Conservation (phyloP, 2,888 invertebrate genomes). For the Apodemia zela region DNA sequence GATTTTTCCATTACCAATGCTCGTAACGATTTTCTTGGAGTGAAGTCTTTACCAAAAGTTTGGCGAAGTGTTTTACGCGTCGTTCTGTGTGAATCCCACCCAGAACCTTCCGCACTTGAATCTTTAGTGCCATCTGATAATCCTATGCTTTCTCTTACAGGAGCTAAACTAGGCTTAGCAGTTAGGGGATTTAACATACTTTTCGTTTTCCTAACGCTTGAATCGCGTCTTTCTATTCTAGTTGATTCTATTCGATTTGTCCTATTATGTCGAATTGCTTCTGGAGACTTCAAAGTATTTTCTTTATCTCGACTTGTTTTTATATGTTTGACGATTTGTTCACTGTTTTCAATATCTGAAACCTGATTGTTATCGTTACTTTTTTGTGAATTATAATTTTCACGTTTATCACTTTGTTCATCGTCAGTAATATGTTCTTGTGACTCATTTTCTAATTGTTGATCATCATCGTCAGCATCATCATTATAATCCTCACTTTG, state of each 20-base stretch:
- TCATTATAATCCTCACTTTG: conserved; percentile 29
- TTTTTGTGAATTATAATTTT: conserved; percentile 2
- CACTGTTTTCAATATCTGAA: not conserved
- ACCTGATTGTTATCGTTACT: not conserved
- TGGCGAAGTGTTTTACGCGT: conserved; percentile 62
- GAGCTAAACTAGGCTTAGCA: conserved; percentile 44
- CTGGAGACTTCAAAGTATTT: conserved; percentile 44
- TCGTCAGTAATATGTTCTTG: not conserved
- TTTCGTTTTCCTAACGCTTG: conserved; percentile 49
- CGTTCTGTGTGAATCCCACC: conserved; percentile 69
- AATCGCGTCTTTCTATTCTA: conserved; percentile 42
- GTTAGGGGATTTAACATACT: conserved; percentile 43
- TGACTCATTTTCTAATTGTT: not conserved
- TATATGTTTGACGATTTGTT: not conserved
- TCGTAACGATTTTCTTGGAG: conserved; percentile 59
- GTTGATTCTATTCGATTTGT: conserved; percentile 45
- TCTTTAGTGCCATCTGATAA: conserved; percentile 48
- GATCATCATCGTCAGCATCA: conserved; percentile 17
- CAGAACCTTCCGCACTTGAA: conserved; percentile 61
- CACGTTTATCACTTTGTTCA: conserved; percentile 8
- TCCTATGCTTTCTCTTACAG: conserved; percentile 46
- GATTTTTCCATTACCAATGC: conserved; percentile 67
- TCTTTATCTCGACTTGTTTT: conserved; percentile 37
- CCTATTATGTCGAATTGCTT: conserved; percentile 46
- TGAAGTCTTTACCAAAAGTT: conserved; percentile 65